Evolutionary conservation across 2,113 vertebrate species (phyloP), one percentile per base, ranked within the genome.

Genomic region (cattle (Bos taurus)): DNA sequence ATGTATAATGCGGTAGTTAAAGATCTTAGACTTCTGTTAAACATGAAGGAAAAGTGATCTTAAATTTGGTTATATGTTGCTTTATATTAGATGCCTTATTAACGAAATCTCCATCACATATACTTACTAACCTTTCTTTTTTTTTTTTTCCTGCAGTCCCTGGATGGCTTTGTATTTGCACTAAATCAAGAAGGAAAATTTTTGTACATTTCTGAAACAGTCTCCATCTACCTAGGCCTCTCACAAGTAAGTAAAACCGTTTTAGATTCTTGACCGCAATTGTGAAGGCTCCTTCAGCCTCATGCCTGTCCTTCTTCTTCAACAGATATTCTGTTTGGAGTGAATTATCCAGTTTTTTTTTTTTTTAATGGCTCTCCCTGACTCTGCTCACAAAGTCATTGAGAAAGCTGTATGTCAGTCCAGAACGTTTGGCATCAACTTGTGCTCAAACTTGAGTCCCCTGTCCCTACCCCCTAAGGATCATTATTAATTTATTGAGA

Each of bases 121-220:
- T 84, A 48, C 83, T 95, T 94, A 98, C 95, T 98, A 98, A 98
- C 92, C 52, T 92, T 81, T 96, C 98, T 15, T 16, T 96, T 15
- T 96, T 97, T 15, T 96, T 97, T 87, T 92, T 91, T 85, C 97
- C 90, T 98, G 90, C 99, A 99, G 99, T 99, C 99, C 98, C 99
- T 99, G 99, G 99, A 99, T 99, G 99, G 99, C 98, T 99, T 99
- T 98, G 99, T 99, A 99, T 99, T 99, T 99, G 99, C 99, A 99
- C 99, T 99, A 99, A 99, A 99, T 99, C 99, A 99, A 99, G 99
- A 99, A 99, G 99, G 99, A 98, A 99, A 99, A 98, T 99, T 99
- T 99, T 99, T 99, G 97, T 99, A 99, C 99, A 99, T 99, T 99
- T 99, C 99, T 2, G 99, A 99, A 99, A 99, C 99, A 10, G 99